Percentiles rank a stretch among this genome's conserved stretches.
phyloP scores from a whole-genome alignment of 2,113 vertebrate species.

The Amblyopsis rosae region DNA sequence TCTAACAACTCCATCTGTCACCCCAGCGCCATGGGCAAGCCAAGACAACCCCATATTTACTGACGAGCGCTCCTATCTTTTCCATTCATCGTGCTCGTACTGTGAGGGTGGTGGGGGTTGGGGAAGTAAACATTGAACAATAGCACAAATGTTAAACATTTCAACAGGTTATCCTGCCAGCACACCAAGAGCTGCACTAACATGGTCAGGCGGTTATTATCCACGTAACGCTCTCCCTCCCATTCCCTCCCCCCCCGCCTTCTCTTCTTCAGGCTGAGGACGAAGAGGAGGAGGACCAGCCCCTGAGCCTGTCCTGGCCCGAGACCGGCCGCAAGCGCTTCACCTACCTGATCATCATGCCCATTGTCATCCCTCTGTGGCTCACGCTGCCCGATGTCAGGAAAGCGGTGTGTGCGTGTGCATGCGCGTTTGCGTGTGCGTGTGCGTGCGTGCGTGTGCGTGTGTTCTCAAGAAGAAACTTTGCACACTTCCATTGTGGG shows the following conservation, averaged over 20 bases:
- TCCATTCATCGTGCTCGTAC: no score
- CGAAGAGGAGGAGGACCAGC: constrained; percentile 85
- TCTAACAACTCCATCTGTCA: no score
- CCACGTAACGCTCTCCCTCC: background rate
- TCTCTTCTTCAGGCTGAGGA: constrained; percentile 71
- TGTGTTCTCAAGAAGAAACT: background rate
- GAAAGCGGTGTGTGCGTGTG: constrained; percentile 72
- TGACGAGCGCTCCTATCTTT: no score
- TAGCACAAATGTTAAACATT: no score
- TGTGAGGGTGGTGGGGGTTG: no score
- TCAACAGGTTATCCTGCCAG: no score
- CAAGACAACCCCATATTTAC: no score
- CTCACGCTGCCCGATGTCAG: constrained; percentile 87
- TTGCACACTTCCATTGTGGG: no score
- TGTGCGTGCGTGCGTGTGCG: background rate
- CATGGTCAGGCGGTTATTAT: no score
- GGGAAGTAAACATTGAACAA: no score
- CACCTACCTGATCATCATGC: constrained; percentile 86
- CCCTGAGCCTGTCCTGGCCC: constrained; percentile 90
- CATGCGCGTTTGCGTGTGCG: background rate
- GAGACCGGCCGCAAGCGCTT: constrained; percentile 81
- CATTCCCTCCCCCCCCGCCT: background rate
- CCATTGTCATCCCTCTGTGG: constrained; percentile 90
- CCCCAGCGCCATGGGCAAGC: no score
- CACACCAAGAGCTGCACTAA: no score